These are phyloP conservation scores for Polymixis lichenea DNA, from an alignment of 2,888 invertebrate species.

Conservation along the genomic window DNA sequence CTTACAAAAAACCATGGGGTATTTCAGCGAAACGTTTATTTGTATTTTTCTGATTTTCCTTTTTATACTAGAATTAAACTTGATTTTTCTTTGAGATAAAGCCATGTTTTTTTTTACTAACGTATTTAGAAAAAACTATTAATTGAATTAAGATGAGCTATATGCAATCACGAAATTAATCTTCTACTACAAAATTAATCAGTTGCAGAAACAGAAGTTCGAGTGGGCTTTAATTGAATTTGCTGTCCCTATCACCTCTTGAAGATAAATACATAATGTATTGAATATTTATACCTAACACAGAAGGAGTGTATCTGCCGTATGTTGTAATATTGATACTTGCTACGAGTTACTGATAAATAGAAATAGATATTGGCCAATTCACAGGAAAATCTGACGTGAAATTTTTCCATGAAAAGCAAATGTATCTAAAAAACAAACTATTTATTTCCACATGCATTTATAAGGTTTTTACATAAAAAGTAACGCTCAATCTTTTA, in stretches of 20 bases:
- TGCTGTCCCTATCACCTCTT: slow-evolving; percentile 6
- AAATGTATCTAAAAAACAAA: too few relatives aligned
- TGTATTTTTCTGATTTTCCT: not conserved
- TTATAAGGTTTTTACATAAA: too few relatives aligned
- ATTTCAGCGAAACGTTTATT: not conserved
- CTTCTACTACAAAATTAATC: not conserved
- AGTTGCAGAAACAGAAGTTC: slow-evolving; percentile 17
- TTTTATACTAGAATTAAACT: too few relatives aligned
- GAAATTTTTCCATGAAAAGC: not conserved
- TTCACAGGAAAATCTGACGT: not conserved
- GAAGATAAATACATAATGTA: not conserved
- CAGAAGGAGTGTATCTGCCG: not conserved
- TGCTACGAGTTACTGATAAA: too few relatives aligned
- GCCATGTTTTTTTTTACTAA: not conserved
- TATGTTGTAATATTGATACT: not conserved
- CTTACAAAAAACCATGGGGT: not conserved
- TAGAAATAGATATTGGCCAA: not conserved
- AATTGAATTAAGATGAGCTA: not conserved
- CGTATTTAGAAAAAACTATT: not conserved
- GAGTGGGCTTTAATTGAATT: slow-evolving; percentile 14
- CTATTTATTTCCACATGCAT: too few relatives aligned
- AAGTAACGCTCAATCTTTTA: too few relatives aligned
- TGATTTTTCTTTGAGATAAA: not conserved
- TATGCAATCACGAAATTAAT: slow-evolving; percentile 1
- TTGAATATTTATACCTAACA: not conserved